Evolutionary conservation across 2,888 invertebrate genomes (phyloP), one percentile per base, ranked within the genome.

Genomic region (Chrysolina oricalcia): DNA sequence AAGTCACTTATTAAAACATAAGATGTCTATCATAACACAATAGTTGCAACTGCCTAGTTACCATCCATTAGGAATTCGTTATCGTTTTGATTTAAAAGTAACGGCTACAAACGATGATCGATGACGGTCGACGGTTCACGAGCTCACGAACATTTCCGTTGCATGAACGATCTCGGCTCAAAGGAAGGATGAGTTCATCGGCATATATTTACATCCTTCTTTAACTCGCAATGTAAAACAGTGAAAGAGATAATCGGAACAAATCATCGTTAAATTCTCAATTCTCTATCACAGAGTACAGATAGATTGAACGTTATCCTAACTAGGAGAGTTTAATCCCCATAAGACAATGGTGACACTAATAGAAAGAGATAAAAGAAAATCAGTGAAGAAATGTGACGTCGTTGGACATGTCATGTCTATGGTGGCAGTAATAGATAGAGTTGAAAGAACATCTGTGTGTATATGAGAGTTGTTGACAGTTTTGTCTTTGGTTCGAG

Each of bases 1-100:
- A 53, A 59, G 59, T 59, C 59, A 59, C 59, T 59, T 27, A 59
- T 59, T 59, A 59, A 59, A 59, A 59, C 59, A 59, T 59, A n/a
- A 27, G 59, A 59, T 59, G 35, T 9, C 13, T 17, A 27, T 59
- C 35, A 35, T n/a, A 59, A 27, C 59, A 59, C 59, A 59, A 23
- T 35, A 59, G n/a, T 59, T 23, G 8, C 15, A 27, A 35, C 27
- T 27, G 59, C 27, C 59, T 59, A 59, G 59, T 59, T 59, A 59
- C 59, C 59, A 59, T 59, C 23, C 59, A 59, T 59, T n/a, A 5
- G 59, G 59, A 27, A n/a, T 15, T 56, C 56, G 59, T 27, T 59
- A 59, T 8, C 59, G 59, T 59, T 59, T 59, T 59, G 59, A 59
- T 59, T 59, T 23, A 59, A 59, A 59, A n/a, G 50, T 50, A 50